Evolutionary conservation across 2,113 vertebrate species (phyloP).

Genomic region (Capreolus pygargus): DNA sequence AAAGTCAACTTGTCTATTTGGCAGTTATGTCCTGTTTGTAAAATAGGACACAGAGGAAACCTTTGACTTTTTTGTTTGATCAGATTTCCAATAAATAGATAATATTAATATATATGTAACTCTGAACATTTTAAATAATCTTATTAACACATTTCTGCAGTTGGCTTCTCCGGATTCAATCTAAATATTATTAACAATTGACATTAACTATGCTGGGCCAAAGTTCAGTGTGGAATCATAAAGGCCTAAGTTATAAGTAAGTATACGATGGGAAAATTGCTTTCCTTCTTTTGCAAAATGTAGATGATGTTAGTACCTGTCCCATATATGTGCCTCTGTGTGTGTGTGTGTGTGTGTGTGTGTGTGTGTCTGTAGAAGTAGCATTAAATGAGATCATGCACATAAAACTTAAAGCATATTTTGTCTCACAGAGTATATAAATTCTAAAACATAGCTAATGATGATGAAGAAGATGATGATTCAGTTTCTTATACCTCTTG

Average conservation of each 20-base stretch:
- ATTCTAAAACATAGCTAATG: neutral
- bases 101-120: neutral
- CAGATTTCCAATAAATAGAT: neutral
- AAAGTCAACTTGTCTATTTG: neutral
- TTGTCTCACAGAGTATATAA: neutral
- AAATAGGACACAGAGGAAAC: neutral
- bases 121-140: neutral
- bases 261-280: neutral
- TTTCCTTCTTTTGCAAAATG: neutral
- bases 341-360: neutral
- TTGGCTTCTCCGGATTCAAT: neutral
- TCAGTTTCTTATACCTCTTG: neutral
- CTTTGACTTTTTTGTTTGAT: neutral
- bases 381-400: neutral
- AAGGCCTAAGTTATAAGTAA: neutral
- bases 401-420: neutral
- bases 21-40: neutral
- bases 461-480: neutral
- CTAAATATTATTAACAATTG: neutral
- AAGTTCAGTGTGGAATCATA: neutral
- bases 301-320: neutral
- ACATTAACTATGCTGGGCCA: neutral
- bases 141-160: neutral
- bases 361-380: neutral
- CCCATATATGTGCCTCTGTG: neutral